Percentiles rank a stretch among this genome's conserved stretches.
These are phyloP conservation scores for Brachionus asplanchnoidis DNA, from an alignment of 1,140 invertebrate genomes.

Conservation along the genomic window DNA sequence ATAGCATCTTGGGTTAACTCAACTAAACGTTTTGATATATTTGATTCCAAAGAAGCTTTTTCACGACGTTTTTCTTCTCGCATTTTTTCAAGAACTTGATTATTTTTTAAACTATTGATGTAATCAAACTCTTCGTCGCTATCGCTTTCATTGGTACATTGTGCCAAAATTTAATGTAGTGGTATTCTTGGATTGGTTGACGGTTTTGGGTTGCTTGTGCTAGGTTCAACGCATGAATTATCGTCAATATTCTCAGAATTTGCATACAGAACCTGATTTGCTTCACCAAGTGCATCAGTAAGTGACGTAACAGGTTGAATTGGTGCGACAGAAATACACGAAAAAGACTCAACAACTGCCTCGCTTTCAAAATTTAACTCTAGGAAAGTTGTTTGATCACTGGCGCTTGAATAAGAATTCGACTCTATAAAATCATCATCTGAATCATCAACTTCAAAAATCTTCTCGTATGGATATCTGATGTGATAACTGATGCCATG, in stretches of 20 bases:
- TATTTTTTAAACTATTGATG: neutral
- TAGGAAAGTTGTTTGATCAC: neutral
- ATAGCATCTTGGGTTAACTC: too few relatives aligned
- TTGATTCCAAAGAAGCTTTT: neutral
- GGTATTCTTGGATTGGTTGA: neutral
- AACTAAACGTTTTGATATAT: neutral
- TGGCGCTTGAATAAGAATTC: neutral
- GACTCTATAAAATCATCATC: conserved; percentile 6
- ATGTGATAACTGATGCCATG: too few relatives aligned
- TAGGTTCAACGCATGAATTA: neutral
- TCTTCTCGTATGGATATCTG: too few relatives aligned
- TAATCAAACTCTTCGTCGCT: conserved; percentile 8
- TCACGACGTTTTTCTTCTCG: neutral
- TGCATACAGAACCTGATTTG: neutral
- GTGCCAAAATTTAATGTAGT: neutral
- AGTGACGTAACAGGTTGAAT: neutral
- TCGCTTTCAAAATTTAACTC: neutral
- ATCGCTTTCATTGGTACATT: neutral
- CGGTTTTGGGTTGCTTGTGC: neutral
- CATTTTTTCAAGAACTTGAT: neutral
- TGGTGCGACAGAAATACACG: neutral
- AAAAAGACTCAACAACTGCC: neutral
- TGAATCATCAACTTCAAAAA: too few relatives aligned
- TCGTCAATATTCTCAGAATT: neutral
- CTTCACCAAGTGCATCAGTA: too few relatives aligned